These are phyloP conservation scores for Megaustenia siamemsis DNA, from an alignment of 2,888 invertebrate genomes.

Conservation along the genomic window DNA sequence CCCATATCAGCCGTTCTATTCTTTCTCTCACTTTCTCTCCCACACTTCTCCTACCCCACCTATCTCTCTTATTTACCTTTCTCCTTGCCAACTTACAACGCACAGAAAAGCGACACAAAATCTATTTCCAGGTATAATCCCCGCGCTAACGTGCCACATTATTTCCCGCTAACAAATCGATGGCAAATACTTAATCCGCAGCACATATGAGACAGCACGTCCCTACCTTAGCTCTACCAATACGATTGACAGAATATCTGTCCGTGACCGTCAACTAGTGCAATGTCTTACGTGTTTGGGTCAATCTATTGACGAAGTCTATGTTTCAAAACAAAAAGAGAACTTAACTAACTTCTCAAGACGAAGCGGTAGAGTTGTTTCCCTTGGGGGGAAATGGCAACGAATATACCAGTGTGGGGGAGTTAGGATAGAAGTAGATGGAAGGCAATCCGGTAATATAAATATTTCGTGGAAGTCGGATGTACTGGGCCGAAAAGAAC, in stretches of 20 bases:
- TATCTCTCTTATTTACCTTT: neutral
- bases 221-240: neutral
- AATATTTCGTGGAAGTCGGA: no score
- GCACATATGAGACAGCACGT: neutral
- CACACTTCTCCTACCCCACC: no score
- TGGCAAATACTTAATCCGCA: neutral
- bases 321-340: neutral
- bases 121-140: neutral
- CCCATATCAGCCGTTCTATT: no score
- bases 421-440: neutral
- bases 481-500: no score
- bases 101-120: neutral
- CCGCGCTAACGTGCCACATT: neutral
- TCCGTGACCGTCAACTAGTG: no score
- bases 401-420: neutral
- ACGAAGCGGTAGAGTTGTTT: neutral
- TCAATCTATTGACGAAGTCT: neutral
- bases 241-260: neutral
- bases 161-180: neutral
- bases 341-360: neutral
- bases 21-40: no score
- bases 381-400: neutral
- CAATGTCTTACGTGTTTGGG: neutral
- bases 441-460: neutral
- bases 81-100: neutral